Evolutionary conservation across 2,113 vertebrate genomes (phyloP).

Genomic region (Eptesicus fuscus): DNA sequence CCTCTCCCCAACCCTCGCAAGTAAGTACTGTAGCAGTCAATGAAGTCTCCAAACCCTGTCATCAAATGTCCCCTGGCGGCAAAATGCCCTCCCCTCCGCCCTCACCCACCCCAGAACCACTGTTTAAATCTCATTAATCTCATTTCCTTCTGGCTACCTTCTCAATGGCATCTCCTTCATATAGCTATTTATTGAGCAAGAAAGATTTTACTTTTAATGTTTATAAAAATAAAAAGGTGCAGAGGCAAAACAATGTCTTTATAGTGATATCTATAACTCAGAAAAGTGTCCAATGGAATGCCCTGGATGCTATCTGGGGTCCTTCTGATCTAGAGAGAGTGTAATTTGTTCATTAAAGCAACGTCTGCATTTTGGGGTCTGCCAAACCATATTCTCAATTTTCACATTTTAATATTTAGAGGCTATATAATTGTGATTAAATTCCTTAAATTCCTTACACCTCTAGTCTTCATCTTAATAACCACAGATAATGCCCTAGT

Average conservation of each 20-base stretch:
- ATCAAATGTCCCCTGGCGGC: background rate
- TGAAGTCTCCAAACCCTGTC: background rate
- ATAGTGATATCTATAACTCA: background rate
- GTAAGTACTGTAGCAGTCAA: background rate
- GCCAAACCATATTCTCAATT: background rate
- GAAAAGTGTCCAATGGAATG: background rate
- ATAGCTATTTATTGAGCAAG: background rate
- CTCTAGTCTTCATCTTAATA: background rate
- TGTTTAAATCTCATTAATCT: background rate
- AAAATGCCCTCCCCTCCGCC: background rate
- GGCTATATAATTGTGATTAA: background rate
- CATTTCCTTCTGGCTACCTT: background rate
- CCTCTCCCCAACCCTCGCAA: no score
- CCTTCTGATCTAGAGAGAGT: background rate
- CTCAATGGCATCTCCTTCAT: background rate
- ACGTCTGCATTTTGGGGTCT: background rate
- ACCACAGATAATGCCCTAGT: background rate
- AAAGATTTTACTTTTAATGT: background rate
- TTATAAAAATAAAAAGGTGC: background rate
- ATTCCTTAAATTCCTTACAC: background rate
- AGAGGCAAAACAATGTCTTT: background rate
- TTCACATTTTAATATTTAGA: conserved; percentile 24
- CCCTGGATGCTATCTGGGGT: background rate
- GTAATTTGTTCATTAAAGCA: background rate
- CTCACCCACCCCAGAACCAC: background rate